Conservation (phyloP, 1,140 invertebrate genomes). For the Nasonia longicornis region DNA sequence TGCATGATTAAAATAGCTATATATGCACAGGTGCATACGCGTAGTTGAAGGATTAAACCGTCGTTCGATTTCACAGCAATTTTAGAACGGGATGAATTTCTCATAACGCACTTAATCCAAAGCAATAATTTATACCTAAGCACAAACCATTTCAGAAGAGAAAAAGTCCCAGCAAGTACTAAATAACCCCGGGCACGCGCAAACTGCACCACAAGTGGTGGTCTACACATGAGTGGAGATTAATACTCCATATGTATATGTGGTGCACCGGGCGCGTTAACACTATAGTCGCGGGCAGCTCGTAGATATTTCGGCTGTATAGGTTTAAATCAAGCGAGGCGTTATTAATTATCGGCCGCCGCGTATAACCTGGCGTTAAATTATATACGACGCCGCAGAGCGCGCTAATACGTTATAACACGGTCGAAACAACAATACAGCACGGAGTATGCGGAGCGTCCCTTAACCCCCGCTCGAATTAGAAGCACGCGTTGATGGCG, state of each 20-base stretch:
- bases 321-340: slow-evolving; percentile 6
- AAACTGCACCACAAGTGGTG: too few species aligned
- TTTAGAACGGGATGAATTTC: neutral
- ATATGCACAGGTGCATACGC: neutral
- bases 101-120: neutral
- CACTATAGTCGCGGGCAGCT: neutral
- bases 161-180: too few species aligned
- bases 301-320: neutral
- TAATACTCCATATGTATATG: neutral
- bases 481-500: slow-evolving; percentile 40
- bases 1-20: neutral
- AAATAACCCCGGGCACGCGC: too few species aligned
- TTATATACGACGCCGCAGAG: neutral
- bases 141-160: too few species aligned
- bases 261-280: too few species aligned
- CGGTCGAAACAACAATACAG: neutral
- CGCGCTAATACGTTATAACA: neutral
- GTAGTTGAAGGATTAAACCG: neutral
- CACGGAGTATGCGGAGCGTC: neutral
- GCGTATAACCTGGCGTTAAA: neutral
- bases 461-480: neutral
- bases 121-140: too few species aligned
- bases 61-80: neutral
- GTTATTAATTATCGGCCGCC: slow-evolving; percentile 25
- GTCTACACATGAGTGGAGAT: neutral